A percentile compares a stretch with the other conserved stretches of the same genome.
Evolutionary conservation across 2,797 vertebrate species (phyloP).

Genomic region (Pteronotus mesoamericanus): DNA sequence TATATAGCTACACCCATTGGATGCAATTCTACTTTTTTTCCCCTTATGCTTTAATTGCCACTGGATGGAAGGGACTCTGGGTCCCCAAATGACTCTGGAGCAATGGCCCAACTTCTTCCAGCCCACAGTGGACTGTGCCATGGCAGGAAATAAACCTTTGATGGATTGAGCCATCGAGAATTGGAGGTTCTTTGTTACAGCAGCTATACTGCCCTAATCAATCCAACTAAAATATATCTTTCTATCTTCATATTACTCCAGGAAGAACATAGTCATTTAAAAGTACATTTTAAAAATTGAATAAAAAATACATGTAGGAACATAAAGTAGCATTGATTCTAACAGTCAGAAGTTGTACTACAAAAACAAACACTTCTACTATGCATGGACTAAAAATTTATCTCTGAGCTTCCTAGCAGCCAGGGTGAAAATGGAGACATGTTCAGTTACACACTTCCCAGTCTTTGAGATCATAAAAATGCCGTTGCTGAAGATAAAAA

Average conservation of each 20-base stretch:
- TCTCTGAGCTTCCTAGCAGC: background rate
- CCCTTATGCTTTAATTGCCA: background rate
- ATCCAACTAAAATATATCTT: background rate
- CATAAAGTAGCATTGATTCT: background rate
- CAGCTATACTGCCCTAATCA: background rate
- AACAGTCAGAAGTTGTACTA: background rate
- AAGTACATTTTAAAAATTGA: background rate
- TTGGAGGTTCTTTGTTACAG: background rate
- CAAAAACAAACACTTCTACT: background rate
- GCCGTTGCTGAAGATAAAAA: background rate
- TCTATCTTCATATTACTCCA: background rate
- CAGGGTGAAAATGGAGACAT: background rate
- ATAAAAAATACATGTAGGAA: background rate
- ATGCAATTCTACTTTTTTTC: rapidly evolving
- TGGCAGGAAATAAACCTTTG: background rate
- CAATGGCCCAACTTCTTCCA: background rate
- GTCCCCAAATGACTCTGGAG: background rate
- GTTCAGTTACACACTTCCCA: background rate
- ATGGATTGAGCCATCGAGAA: background rate
- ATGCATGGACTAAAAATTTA: background rate
- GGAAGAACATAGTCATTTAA: background rate
- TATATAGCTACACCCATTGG: background rate
- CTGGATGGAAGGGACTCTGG: background rate
- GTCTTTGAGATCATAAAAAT: background rate
- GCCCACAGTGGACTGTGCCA: background rate